Evolutionary conservation across 2,797 vertebrate genomes (phyloP).

Genomic region (Distichodus sexfasciatus): DNA sequence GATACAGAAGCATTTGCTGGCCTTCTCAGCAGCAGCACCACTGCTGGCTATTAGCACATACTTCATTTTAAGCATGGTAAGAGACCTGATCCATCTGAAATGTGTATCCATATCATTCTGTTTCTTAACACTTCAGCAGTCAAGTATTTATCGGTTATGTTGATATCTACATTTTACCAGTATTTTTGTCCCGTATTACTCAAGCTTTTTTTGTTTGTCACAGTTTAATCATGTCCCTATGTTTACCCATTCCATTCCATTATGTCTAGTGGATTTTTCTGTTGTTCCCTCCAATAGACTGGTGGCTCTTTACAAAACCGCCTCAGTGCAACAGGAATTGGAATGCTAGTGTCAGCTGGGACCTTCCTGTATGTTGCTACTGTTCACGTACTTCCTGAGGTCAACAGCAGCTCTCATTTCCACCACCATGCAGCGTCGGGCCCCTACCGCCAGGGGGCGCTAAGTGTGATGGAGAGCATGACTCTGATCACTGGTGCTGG

Average conservation of each 20-base stretch:
- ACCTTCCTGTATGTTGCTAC: slow-evolving; percentile 77
- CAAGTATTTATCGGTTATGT: too few species aligned
- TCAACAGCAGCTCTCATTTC: slow-evolving; percentile 57
- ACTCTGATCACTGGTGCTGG: slow-evolving; percentile 70
- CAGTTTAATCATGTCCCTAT: not conserved
- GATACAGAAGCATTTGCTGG: slow-evolving; percentile 71
- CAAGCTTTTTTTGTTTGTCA: not conserved
- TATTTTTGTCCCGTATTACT: too few species aligned
- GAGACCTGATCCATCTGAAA: not conserved
- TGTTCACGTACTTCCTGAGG: slow-evolving; percentile 71
- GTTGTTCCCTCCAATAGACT: slow-evolving; percentile 55
- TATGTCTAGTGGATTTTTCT: not conserved
- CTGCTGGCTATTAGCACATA: slow-evolving; percentile 70
- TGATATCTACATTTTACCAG: too few species aligned
- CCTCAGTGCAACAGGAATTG: slow-evolving; percentile 68
- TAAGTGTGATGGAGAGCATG: slow-evolving; percentile 70
- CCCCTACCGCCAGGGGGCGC: slow-evolving; percentile 46
- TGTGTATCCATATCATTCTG: too few species aligned
- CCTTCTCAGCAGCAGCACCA: slow-evolving; percentile 71
- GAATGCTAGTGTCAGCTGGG: slow-evolving; percentile 75
- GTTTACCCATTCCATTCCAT: not conserved
- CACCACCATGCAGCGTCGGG: slow-evolving; percentile 42
- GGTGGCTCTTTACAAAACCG: slow-evolving; percentile 59
- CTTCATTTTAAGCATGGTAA: slow-evolving; percentile 64
- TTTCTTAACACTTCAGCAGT: too few species aligned